Percentiles rank a stretch among this genome's conserved stretches.
Evolutionary conservation across 2,797 vertebrate species (phyloP).

Genomic region (Sitta carolinensis): DNA sequence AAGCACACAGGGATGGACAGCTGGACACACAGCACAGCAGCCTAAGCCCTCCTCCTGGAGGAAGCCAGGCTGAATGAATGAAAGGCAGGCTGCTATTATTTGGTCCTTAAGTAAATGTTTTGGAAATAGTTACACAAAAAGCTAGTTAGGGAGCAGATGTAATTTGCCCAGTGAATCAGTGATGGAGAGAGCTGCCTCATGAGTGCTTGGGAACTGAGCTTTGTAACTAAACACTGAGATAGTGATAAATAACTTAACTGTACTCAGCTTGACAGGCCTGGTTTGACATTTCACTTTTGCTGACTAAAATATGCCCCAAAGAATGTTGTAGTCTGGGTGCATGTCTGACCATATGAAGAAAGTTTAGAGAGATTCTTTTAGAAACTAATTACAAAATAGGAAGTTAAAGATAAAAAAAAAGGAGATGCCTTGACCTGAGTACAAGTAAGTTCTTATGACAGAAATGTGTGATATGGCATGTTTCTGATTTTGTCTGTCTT

Average conservation of each 20-base stretch:
- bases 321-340: background rate
- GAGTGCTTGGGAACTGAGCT: background rate
- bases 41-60: background rate
- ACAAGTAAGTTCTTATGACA: background rate
- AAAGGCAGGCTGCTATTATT: background rate
- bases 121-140: background rate
- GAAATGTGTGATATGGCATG: background rate
- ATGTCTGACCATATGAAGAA: background rate
- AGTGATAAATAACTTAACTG: background rate
- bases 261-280: background rate
- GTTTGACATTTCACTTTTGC: background rate
- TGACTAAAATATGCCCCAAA: background rate
- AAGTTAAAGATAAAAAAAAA: background rate
- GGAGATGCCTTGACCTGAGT: background rate
- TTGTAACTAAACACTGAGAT: background rate
- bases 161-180: background rate
- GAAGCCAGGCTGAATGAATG: background rate
- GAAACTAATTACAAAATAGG: background rate
- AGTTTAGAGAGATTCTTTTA: background rate
- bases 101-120: background rate
- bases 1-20: fast-evolving
- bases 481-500: background rate
- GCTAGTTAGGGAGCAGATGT: background rate
- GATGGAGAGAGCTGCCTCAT: background rate
- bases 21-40: background rate